Evolutionary conservation across 2,113 vertebrate genomes (phyloP).

Genomic region (Telmatochromis sp.): DNA sequence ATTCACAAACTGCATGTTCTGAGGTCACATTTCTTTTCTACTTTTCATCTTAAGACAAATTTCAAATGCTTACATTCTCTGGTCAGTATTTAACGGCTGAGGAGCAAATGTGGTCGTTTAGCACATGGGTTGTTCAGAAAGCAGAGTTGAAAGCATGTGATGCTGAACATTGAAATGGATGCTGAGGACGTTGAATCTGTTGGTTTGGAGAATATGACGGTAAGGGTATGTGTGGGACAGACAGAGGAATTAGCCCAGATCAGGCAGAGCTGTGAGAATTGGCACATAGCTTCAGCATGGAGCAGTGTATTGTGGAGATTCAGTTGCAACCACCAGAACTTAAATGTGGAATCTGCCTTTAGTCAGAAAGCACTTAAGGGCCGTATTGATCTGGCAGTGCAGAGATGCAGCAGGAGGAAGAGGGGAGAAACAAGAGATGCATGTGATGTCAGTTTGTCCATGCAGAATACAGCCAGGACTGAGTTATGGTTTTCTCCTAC

Average conservation of each 20-base stretch:
- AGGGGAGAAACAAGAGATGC: neutral
- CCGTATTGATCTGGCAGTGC: neutral
- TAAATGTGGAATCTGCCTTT: constrained; percentile 61
- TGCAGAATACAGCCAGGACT: neutral
- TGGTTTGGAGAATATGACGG: neutral
- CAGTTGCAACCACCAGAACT: constrained; percentile 40
- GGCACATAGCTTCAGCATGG: neutral
- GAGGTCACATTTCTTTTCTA: neutral
- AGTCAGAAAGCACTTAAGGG: constrained; percentile 54
- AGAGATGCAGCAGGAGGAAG: neutral
- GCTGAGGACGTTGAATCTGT: neutral
- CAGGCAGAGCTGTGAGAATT: constrained; percentile 16
- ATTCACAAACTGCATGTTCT: neutral
- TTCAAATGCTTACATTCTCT: neutral
- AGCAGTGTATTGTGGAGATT: constrained; percentile 25
- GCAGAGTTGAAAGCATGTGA: neutral
- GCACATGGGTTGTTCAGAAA: neutral
- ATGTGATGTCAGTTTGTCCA: neutral
- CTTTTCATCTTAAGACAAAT: neutral
- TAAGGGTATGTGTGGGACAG: neutral
- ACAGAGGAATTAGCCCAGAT: constrained; percentile 1
- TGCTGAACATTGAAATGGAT: neutral
- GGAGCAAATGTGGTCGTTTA: neutral
- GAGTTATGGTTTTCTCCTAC: neutral
- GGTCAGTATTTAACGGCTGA: neutral